A percentile compares a stretch with the other conserved stretches of the same genome.
Evolutionary conservation across 2,888 invertebrate genomes (phyloP).

Genomic region (Nephrotoma appendiculata): DNA sequence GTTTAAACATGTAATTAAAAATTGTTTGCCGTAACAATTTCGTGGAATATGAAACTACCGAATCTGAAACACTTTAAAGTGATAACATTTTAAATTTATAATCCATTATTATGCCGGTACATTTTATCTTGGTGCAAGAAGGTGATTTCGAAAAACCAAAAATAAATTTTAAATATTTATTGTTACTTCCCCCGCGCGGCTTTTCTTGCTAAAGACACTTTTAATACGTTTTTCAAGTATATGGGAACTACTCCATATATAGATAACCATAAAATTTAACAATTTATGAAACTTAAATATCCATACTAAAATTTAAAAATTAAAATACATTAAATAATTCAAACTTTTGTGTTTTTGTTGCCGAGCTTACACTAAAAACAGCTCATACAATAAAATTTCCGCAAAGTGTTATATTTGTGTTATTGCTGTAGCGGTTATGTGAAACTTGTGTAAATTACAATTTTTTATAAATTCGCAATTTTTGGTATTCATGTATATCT

Average conservation of each 20-base stretch:
- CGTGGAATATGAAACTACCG: too few relatives aligned
- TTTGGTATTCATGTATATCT: not conserved
- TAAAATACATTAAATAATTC: not conserved
- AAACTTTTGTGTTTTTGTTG: not conserved
- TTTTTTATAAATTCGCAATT: not conserved
- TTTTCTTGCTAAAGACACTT: not conserved
- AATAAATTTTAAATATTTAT: too few relatives aligned
- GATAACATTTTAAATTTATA: too few relatives aligned
- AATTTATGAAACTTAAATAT: not conserved
- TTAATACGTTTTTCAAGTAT: not conserved
- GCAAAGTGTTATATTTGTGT: not conserved
- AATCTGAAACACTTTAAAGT: too few relatives aligned
- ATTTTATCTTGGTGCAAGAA: too few relatives aligned
- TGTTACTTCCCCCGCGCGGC: not conserved
- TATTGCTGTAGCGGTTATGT: not conserved
- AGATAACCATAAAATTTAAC: not conserved
- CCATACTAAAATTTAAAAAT: not conserved
- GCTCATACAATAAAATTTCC: not conserved
- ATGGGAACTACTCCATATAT: not conserved
- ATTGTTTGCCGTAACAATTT: too few relatives aligned
- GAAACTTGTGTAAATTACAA: not conserved
- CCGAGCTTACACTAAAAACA: not conserved
- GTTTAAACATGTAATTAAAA: too few relatives aligned
- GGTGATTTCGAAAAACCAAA: too few relatives aligned
- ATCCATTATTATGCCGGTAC: too few relatives aligned